phyloP scores from a whole-genome alignment of 1,140 invertebrate genomes.

The Eueides isabella region DNA sequence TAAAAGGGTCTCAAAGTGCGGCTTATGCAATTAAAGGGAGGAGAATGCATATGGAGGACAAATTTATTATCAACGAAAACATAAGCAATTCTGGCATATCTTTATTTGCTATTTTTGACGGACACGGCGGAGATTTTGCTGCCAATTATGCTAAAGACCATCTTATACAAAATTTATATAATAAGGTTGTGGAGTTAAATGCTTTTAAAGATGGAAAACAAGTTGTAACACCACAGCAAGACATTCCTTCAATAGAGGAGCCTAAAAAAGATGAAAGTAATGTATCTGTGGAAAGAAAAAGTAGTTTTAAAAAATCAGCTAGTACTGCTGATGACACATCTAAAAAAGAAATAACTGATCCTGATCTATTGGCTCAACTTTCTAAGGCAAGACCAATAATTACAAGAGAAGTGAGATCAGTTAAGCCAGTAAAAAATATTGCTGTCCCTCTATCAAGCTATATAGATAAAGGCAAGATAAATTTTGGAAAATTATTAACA shows the following conservation, averaged over 20 bases:
- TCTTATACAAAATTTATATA: constrained; percentile 89
- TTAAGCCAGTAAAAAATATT: constrained; percentile 67
- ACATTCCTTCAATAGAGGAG: constrained; percentile 67
- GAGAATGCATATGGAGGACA: constrained; percentile 95
- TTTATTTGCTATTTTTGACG: constrained; percentile 96
- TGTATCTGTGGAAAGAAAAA: constrained; percentile 81
- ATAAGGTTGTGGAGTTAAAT: constrained; percentile 88
- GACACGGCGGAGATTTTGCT: constrained; percentile 97
- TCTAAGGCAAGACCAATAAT: constrained; percentile 85
- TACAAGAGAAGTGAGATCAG: constrained; percentile 84
- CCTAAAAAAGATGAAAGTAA: constrained; percentile 69
- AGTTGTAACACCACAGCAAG: constrained; percentile 56
- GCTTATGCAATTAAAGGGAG: constrained; percentile 95
- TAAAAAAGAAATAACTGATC: constrained; percentile 86
- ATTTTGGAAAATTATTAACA: constrained; percentile 90
- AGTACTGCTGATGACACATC: constrained; percentile 83
- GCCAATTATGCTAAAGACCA: constrained; percentile 94
- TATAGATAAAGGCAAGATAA: constrained; percentile 88
- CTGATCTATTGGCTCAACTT: constrained; percentile 85
- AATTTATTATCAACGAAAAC: constrained; percentile 91
- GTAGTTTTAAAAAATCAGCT: constrained; percentile 86
- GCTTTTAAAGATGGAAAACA: constrained; percentile 85
- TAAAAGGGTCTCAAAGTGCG: constrained; percentile 88
- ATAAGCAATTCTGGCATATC: constrained; percentile 89
- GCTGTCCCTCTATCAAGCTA: constrained; percentile 80